These are phyloP conservation scores for Emesis furor DNA, from an alignment of 2,888 invertebrate genomes.

Conservation along the genomic window DNA sequence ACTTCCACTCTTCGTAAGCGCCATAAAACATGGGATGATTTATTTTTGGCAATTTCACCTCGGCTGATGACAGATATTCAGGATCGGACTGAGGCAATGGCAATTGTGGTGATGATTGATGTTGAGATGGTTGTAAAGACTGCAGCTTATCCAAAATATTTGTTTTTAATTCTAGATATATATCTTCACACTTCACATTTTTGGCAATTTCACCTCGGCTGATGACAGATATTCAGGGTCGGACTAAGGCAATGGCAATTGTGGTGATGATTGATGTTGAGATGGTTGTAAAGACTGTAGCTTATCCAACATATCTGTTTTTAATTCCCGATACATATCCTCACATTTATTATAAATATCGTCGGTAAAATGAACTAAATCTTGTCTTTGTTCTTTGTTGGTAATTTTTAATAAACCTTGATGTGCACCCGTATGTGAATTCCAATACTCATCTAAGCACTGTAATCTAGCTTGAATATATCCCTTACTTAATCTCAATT, in stretches of 20 bases:
- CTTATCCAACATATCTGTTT: background rate
- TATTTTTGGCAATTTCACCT: background rate
- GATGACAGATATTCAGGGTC: background rate
- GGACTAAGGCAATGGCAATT: background rate
- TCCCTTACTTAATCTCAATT: background rate
- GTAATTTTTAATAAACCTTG: background rate
- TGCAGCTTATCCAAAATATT: background rate
- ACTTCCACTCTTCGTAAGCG: background rate
- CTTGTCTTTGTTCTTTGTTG: too few species aligned
- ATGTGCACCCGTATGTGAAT: background rate
- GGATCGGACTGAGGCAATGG: background rate
- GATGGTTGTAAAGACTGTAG: background rate
- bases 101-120: background rate
- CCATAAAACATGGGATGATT: slow-evolving; percentile 1
- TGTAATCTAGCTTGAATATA: background rate
- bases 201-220: background rate
- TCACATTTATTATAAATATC: background rate
- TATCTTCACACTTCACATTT: background rate
- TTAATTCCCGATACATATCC: background rate
- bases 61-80: background rate
- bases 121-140: background rate
- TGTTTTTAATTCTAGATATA: background rate
- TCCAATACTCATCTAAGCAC: background rate
- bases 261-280: background rate
- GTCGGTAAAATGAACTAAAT: background rate